Conservation (phyloP, 2,797 vertebrate species). For the Semotilus atromaculatus region DNA sequence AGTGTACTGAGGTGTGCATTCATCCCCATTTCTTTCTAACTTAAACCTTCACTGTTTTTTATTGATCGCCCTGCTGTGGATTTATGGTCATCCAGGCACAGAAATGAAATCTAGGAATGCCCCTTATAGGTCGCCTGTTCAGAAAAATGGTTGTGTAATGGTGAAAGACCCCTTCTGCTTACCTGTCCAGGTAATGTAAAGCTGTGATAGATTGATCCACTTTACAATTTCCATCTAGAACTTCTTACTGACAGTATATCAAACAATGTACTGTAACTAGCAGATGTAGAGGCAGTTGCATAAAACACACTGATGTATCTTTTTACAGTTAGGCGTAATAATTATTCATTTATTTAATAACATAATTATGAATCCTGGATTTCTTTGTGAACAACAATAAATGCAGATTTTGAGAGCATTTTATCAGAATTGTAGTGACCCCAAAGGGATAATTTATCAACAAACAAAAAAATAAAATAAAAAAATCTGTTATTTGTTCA, state of each 20-base stretch:
- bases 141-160: not conserved
- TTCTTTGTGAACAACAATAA: not conserved
- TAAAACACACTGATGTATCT: not conserved
- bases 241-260: not conserved
- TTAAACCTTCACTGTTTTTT: constrained; percentile 40
- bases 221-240: not conserved
- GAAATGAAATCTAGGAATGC: constrained; percentile 33
- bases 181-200: constrained; percentile 24
- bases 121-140: not conserved
- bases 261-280: not conserved
- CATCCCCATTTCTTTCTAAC: constrained; percentile 26
- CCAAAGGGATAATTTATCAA: not conserved
- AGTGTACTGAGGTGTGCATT: constrained; percentile 43
- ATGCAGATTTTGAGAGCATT: not conserved
- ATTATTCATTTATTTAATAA: not conserved
- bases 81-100: constrained; percentile 37
- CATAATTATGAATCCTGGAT: not conserved
- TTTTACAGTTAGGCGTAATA: not conserved
- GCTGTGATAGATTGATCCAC: constrained; percentile 11
- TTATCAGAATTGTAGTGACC: not conserved
- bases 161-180: constrained; percentile 32
- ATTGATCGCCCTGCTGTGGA: constrained; percentile 25
- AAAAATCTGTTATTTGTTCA: not conserved
- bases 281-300: not conserved
- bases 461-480: too few species aligned